These are phyloP conservation scores for Taenioides sp. DNA, from an alignment of 2,797 vertebrate species.

Conservation along the genomic window DNA sequence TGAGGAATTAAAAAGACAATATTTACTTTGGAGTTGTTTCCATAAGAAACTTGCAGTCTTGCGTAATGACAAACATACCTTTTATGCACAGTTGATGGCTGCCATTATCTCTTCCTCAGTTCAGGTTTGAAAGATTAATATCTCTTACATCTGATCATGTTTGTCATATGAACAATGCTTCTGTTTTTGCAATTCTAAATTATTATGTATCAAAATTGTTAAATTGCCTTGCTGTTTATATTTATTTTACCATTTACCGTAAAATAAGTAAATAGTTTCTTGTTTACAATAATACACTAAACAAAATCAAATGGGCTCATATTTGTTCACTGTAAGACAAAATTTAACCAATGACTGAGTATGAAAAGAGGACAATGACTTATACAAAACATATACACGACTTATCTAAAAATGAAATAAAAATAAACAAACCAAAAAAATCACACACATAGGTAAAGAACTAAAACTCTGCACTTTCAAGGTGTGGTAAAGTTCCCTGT, in stretches of 20 bases:
- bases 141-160: constrained; percentile 4
- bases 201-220: no score
- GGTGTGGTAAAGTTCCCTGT: constrained; percentile 50
- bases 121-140: constrained; percentile 29
- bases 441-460: neutral
- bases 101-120: constrained; percentile 20
- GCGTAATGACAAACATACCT: constrained; percentile 52
- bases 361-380: neutral
- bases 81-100: constrained; percentile 43
- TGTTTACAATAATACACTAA: no score
- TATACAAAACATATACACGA: neutral
- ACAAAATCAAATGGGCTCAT: no score
- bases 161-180: neutral
- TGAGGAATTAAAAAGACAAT: constrained; percentile 9
- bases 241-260: neutral
- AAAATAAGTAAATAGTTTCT: no score
- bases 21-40: constrained; percentile 14
- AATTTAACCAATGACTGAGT: neutral
- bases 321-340: neutral
- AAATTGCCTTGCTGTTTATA: neutral
- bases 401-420: neutral
- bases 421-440: neutral
- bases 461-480: constrained; percentile 13
- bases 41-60: constrained; percentile 17
- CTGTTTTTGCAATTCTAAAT: neutral